phyloP scores from a whole-genome alignment of 1,140 invertebrate species.

The Drosophila guanche region DNA sequence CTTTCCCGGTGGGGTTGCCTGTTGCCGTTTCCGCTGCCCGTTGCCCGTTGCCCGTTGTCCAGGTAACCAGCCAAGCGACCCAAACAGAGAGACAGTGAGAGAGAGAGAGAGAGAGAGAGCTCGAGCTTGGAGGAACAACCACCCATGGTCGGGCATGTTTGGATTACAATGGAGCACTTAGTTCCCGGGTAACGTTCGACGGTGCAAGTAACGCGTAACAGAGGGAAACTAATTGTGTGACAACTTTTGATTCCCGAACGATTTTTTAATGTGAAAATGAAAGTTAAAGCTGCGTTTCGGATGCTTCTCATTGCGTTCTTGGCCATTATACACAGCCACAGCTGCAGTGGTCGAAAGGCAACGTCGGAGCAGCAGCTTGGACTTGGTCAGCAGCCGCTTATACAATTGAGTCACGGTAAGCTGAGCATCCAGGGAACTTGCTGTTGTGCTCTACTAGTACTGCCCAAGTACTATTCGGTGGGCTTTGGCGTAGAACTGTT shows the following conservation, averaged over 20 bases:
- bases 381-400: slow-evolving; percentile 54
- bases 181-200: slow-evolving; percentile 71
- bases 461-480: slow-evolving; percentile 9
- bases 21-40: slow-evolving; percentile 61
- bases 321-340: slow-evolving; percentile 23
- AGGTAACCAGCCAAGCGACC: slow-evolving; percentile 83
- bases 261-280: slow-evolving; percentile 47
- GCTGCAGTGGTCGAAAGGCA: slow-evolving; percentile 12
- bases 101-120: slow-evolving; percentile 59
- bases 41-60: slow-evolving; percentile 41
- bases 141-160: slow-evolving; percentile 44
- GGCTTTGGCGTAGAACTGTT: slow-evolving; percentile 12
- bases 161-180: slow-evolving; percentile 67
- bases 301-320: slow-evolving; percentile 49
- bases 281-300: slow-evolving; percentile 36
- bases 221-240: neutral
- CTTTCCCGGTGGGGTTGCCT: slow-evolving; percentile 62
- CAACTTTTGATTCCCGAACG: no score
- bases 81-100: slow-evolving; percentile 74
- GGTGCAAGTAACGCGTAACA: slow-evolving; percentile 37
- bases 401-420: slow-evolving; percentile 83
- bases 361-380: slow-evolving; percentile 44
- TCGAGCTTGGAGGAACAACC: slow-evolving; percentile 36
- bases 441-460: slow-evolving; percentile 10
- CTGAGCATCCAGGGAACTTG: slow-evolving; percentile 74